Base-by-base conservation (phyloP, 2,113 vertebrate species). In the Brienomyrus brachyistius region DNA sequence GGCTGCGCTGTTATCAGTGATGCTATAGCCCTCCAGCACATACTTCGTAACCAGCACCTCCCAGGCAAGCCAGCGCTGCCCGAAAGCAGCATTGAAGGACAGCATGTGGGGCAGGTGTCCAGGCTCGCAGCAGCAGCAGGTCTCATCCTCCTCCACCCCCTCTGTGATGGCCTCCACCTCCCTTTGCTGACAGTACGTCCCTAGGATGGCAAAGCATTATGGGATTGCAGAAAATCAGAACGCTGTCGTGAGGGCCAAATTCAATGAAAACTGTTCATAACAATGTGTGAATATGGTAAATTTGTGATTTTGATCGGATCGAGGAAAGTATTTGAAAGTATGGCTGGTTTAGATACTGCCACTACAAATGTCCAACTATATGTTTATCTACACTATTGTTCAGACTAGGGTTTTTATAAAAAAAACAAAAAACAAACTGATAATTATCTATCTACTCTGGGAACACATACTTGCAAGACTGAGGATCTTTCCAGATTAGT, bases 11-110 rank as follows among this genome's bases (percentile, higher is more conserved):
- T 98, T 98, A 95, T 98, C 97, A 0, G 96, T 98, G 93, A 98
- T 98, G 95, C 97, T 98, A 92, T 98, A 98, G 88, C 97, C 97
- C 91, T 98, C 97, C 13, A 98, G 95, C 13, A 98, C 97, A 0
- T 98, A 98, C 92, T 98, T 98, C 90, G 97, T 98, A 92, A 97
- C 97, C 0, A 97, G 97, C 88, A 98, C 97, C 90, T 98, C 97
- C 97, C 97, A 98, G 74, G 97, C 97, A 87, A 98, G 95, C 97
- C 97, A 98, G 94, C 97, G 97, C 94, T 98, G 97, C 23, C 97
- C 97, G 0, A 98, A 98, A 86, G 97, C 97, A 0, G 97, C 97
- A 0, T 98, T 98, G 94, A 98, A 98, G 45, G 97, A 98, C 89
- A 98, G 92, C 94, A 97, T 95, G 90, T 97, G 96, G 0, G 97